A percentile compares a stretch with the other conserved stretches of the same genome.
These are phyloP conservation scores for Gallinago stenura DNA, from an alignment of 2,797 vertebrate species.

Conservation along the genomic window DNA sequence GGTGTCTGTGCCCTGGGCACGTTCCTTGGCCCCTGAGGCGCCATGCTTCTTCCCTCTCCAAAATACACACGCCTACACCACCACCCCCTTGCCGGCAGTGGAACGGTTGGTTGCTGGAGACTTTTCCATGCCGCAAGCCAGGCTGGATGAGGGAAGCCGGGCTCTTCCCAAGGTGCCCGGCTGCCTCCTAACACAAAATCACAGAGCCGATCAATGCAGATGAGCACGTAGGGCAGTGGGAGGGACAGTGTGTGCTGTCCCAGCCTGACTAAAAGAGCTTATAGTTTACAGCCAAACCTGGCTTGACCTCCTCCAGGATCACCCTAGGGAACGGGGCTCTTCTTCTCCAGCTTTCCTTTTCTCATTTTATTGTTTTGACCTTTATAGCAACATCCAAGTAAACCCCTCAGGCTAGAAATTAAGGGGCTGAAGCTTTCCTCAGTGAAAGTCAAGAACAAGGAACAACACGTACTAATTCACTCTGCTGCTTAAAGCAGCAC, in stretches of 20 bases:
- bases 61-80: neutral
- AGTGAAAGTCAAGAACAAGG: neutral
- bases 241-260: neutral
- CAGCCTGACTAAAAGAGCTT: conserved; percentile 12
- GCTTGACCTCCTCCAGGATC: neutral
- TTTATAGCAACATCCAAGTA: neutral
- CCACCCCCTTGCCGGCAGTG: neutral
- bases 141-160: neutral
- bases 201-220: neutral
- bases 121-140: conserved; percentile 47
- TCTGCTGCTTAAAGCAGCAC: neutral
- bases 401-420: neutral
- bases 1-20: neutral
- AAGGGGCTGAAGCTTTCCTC: neutral
- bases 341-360: neutral
- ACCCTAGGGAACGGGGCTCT: neutral
- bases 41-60: conserved; percentile 42
- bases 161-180: conserved; percentile 12
- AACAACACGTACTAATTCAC: neutral
- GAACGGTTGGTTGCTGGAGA: neutral
- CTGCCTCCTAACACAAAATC: neutral
- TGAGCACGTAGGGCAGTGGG: conserved; percentile 24
- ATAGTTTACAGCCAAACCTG: neutral
- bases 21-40: neutral
- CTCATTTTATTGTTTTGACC: neutral